Evolutionary conservation across 2,797 vertebrate genomes (phyloP), one percentile per base, ranked within the genome.

Genomic region (Chlorospingus semifuscus): DNA sequence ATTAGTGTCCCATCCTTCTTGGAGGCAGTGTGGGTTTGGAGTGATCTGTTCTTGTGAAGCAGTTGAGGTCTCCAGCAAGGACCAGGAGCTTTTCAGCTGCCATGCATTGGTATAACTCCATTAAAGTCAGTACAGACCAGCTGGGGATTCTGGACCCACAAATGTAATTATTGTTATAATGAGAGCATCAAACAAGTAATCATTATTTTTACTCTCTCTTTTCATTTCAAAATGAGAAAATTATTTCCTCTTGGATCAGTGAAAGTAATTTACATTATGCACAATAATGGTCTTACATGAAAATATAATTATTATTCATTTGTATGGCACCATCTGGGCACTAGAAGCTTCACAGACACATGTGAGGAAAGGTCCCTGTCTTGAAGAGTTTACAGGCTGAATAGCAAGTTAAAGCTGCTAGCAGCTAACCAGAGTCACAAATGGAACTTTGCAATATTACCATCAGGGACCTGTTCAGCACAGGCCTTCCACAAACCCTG

Each of bases 241-340:
- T 94, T 8, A 94, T 96, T 97, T 96, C 95, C 93, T 97, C 88
- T 96, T 89, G 70, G 94, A 96, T 96, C 96, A 94, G 82, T 94
- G 88, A 85, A 96, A 96, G 87, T 94, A 95, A 95, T 94, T 96
- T 95, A 91, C 81, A 90, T 95, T 95, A 86, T 39, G 84, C 89
- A 89, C 84, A 59, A 75, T 95, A 95, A 92, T 86, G 87, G 66
- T 68, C 92, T 92, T 92, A 93, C 87, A 80, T 74, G 87, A 85
- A 89, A 96, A 94, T 94, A 93, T 89, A 95, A 88, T 95, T 95
- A 94, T 94, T 92, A 83, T 84, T 96, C 89, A 78, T 91, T 95
- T 91, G 75, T 86, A 36, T 72, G 84, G 84, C 83, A 90, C 93
- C 92, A 94, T 96, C 94, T 95, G 91, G 70, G 89, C 90, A 77